Percentiles rank a stretch among this genome's conserved stretches.
These are phyloP conservation scores for Albula glossodonta DNA, from an alignment of 2,113 vertebrate species.

Conservation along the genomic window DNA sequence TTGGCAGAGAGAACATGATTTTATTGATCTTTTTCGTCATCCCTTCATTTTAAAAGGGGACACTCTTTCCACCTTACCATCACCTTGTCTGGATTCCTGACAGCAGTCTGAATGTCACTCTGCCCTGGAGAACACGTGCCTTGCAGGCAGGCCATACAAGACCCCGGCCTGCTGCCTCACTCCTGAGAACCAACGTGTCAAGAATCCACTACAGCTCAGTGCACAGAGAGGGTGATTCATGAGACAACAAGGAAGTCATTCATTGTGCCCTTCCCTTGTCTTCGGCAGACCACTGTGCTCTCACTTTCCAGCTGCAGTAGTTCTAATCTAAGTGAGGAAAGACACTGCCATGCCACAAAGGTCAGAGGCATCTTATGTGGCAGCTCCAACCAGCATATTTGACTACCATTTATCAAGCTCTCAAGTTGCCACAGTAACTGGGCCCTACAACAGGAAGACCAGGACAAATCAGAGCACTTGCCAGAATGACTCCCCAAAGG, in stretches of 20 bases:
- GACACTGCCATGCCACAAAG: not conserved
- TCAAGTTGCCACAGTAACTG: conserved; percentile 23
- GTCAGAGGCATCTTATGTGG: not conserved
- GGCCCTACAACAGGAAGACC: conserved; percentile 22
- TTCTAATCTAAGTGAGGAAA: not conserved
- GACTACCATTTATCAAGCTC: conserved; percentile 24
- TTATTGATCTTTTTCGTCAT: not conserved
- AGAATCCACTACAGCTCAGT: not conserved
- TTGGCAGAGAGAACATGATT: not conserved
- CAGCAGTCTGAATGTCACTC: not conserved
- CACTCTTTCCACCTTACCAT: not conserved
- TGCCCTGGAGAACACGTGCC: not conserved
- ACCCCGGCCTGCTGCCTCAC: not conserved
- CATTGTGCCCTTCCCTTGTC: not conserved
- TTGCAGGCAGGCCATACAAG: not conserved
- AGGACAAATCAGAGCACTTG: conserved; percentile 35
- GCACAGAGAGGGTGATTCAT: not conserved
- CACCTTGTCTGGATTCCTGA: not conserved
- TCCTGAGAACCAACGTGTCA: not conserved
- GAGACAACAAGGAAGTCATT: not conserved
- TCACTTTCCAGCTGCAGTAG: not conserved
- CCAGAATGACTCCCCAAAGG: conserved; percentile 40
- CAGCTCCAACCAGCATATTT: not conserved
- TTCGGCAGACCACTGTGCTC: not conserved
- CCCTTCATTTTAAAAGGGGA: not conserved